Conservation (phyloP, 2,797 vertebrate species). For the Hemitrygon akajei region DNA sequence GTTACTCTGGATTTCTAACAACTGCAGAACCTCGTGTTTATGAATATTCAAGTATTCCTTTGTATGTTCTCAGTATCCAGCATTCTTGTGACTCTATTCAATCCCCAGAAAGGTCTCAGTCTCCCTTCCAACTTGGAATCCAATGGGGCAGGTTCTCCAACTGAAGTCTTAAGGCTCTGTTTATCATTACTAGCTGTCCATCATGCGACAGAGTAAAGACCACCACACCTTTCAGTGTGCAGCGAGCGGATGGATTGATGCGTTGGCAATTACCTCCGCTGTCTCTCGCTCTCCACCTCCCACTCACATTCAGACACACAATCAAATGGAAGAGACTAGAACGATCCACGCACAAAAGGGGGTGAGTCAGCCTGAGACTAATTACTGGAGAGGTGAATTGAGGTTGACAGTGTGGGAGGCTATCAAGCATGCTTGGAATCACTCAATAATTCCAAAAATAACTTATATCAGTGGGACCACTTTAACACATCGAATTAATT, state of each 20-base stretch:
- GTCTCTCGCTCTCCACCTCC: neutral
- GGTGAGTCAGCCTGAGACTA: neutral
- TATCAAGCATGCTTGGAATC: neutral
- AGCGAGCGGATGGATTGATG: neutral
- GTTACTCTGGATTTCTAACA: too few species aligned
- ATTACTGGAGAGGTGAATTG: neutral
- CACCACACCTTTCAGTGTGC: neutral
- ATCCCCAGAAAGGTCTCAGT: neutral
- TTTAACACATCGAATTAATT: slow-evolving; percentile 2
- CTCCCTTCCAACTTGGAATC: neutral
- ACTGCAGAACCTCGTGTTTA: too few species aligned
- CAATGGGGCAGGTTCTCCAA: neutral
- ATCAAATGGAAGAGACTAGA: neutral
- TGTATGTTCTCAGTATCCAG: neutral
- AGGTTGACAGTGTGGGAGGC: neutral
- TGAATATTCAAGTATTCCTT: neutral
- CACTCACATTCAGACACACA: neutral
- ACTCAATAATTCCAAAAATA: neutral
- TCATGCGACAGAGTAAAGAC: neutral
- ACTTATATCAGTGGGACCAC: neutral
- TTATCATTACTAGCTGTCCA: neutral
- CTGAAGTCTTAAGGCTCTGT: neutral
- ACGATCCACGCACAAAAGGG: neutral
- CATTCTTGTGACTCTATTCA: neutral
- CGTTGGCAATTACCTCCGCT: neutral